Base-by-base conservation (phyloP, 2,797 vertebrate species). In the Geotrypetes seraphini region DNA sequence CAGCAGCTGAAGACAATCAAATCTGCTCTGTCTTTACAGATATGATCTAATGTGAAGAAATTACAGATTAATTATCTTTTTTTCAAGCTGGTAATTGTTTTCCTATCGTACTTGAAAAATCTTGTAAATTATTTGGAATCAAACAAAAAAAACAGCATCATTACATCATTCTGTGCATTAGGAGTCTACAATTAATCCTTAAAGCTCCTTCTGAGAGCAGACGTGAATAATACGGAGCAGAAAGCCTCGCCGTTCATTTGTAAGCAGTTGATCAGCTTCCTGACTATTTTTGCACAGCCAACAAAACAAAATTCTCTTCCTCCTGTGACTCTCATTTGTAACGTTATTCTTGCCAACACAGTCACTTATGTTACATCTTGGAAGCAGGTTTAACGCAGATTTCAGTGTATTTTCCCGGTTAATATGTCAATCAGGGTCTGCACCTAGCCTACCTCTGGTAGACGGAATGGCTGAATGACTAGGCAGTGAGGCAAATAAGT, bases 1-100 rank as follows among this genome's bases (percentile, higher is more conserved):
- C 73, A 79, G 75, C 80, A 81, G 82, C 78, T 78, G 73, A 84
- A 77, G 63, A 70, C 72, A 59, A 75, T 77, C 77, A 84, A 77
- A 75, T 69, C 71, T 13, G 39, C 68, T 65, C 66, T 73, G 57
- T 74, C 73, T 79, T 71, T 73, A 77, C 71, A 73, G 64, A 75
- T 71, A 71, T 81, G 85, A 89, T 88, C 84, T 88, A 86, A 90
- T 87, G 85, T 74, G 84, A 77, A 80, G 71, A 87, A 86, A 88
- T 80, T 83, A 79, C 69, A 51, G 81, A 86, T 88, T 87, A 89
- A 91, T 91, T 89, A 87, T 87, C 82, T 81, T 87, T 85, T 82
- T 76, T 74, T 62, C 57, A 71, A 73, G 81, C 83, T 73, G 76
- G 80, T 88, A 86, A 89, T 88, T 89, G 85, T 88, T 90, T 90